Conservation (phyloP, 35 echinoderm and acorn worm species). For the Acanthaster planci region DNA sequence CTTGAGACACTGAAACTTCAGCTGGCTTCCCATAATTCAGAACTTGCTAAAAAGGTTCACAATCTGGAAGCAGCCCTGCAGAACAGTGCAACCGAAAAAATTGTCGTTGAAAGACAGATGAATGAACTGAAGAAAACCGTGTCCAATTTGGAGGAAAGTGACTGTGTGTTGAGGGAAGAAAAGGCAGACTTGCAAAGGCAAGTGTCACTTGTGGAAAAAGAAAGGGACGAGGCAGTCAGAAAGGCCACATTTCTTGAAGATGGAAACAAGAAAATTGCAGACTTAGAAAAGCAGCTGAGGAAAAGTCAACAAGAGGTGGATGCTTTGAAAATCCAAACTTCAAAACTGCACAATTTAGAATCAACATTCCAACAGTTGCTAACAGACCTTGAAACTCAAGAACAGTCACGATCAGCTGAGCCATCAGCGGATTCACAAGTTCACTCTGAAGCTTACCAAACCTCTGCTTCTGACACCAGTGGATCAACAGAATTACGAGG, state of each 20-base stretch:
- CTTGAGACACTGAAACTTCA: slow-evolving; percentile 17
- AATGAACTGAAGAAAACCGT: not conserved
- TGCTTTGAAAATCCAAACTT: not conserved
- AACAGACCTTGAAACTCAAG: not conserved
- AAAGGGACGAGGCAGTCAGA: not conserved
- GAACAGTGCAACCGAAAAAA: slow-evolving; percentile 13
- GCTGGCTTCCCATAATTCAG: not conserved
- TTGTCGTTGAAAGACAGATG: not conserved
- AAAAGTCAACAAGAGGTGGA: not conserved
- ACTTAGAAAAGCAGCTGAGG: not conserved
- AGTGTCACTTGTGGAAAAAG: not conserved
- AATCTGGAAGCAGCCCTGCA: slow-evolving; percentile 12
- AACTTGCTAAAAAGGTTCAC: slow-evolving; percentile 19
- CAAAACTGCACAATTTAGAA: not conserved
- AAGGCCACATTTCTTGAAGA: not conserved
- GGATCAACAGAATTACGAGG: not conserved
- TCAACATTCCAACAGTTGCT: not conserved
- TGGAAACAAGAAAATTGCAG: not conserved
- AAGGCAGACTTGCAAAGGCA: slow-evolving; percentile 24
- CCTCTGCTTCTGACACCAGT: not conserved
- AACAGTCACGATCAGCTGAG: not conserved
- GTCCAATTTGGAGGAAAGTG: not conserved
- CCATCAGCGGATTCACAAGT: not conserved
- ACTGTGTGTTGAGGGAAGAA: slow-evolving; percentile 12
- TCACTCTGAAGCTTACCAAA: not conserved